Evolutionary conservation across 1,140 invertebrate genomes (phyloP), one percentile per base, ranked within the genome.

Genomic region (Sycophila sp.): DNA sequence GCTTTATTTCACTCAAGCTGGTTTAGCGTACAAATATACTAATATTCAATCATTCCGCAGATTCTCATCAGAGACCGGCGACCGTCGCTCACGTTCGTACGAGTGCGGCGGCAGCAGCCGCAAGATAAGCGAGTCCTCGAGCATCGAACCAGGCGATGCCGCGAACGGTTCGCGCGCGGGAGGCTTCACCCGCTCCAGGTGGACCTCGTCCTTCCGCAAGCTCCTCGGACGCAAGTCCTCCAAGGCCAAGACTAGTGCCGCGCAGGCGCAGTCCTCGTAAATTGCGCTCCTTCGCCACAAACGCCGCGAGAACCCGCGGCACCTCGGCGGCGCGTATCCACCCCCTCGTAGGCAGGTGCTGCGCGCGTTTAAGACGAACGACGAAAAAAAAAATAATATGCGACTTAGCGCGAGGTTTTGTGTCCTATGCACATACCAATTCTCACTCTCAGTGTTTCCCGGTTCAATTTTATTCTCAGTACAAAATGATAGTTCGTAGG

Each of bases 191-290:
- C 82, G 87, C 2, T 86, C 87, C 8, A 82, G 80, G 66, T 89
- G 88, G 88, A 89, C 88, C 2, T 85, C 87, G 0, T 89, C 88
- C 0, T 89, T 89, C 67, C 82, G 88, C 4, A 87, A 86, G 71
- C 78, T 89, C 2, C 85, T 89, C 4, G 83, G 85, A 26, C 82
- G 87, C 13, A 87, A 86, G 36, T 85, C 86, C 28, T 86, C 83
- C 65, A 72, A 68, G 40, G 83, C 80, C 65, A 22, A 74, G 2
- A 74, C 74, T 71, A 30, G 67, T 34, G 69, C 73, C 15, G 4
- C 22, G 6, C 47, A 65, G n/a, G 32, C 19, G 4, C 28, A 51
- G 47, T 30, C 51, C 13, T 11, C 42, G n/a, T n/a, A n/a, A n/a
- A n/a, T n/a, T n/a, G n/a, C n/a, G n/a, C n/a, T n/a, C n/a, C n/a